These are phyloP conservation scores for Rhabditoides inermis DNA, from an alignment of 2,888 invertebrate genomes.

Conservation along the genomic window DNA sequence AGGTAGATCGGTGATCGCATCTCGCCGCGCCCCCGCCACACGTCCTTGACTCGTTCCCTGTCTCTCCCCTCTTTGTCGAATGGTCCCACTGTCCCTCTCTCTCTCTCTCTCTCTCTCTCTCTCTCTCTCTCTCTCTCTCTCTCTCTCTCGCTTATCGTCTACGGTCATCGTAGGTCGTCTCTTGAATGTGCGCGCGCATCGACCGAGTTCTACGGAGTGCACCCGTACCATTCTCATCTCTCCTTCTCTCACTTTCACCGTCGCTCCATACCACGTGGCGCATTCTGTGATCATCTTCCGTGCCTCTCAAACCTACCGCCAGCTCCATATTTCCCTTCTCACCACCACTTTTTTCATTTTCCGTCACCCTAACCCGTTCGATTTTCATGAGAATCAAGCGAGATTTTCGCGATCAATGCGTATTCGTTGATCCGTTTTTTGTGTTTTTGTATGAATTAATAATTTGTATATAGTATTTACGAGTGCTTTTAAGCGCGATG, in stretches of 20 bases:
- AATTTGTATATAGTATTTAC: too few relatives aligned
- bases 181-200: slow-evolving; percentile 12
- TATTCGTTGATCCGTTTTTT: too few relatives aligned
- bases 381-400: background rate
- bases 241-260: background rate
- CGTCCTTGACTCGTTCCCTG: too few relatives aligned
- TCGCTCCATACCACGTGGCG: background rate
- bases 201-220: slow-evolving; percentile 16
- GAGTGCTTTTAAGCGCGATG: too few relatives aligned
- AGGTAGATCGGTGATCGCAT: too few relatives aligned
- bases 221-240: slow-evolving; percentile 10
- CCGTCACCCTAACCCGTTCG: background rate
- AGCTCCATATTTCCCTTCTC: background rate
- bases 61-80: too few relatives aligned
- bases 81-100: too few relatives aligned
- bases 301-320: too few relatives aligned
- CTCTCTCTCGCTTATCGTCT: slow-evolving; percentile 4
- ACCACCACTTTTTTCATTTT: background rate
- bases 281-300: too few relatives aligned
- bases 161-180: slow-evolving; percentile 10
- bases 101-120: slow-evolving; percentile 7
- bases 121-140: background rate
- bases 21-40: too few relatives aligned
- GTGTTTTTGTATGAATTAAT: too few relatives aligned
- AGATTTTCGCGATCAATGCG: too few relatives aligned